A percentile compares a stretch with the other conserved stretches of the same genome.
Conservation (phyloP, 1,140 invertebrate species). For the Musca domestica region DNA sequence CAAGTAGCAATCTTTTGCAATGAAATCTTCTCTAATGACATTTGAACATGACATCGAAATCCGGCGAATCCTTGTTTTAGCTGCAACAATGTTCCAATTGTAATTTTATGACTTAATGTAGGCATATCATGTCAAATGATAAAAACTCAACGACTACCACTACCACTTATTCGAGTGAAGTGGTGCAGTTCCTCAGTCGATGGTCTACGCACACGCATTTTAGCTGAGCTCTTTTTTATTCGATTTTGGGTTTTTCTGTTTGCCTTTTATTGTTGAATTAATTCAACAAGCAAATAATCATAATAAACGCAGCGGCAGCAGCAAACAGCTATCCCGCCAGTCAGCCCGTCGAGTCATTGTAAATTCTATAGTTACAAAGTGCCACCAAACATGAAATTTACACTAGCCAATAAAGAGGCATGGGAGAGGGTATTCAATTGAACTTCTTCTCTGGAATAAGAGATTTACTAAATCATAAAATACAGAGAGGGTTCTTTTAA, state of each 20-base stretch:
- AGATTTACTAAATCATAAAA: too few species aligned
- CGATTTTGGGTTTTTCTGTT: too few species aligned
- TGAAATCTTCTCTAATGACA: too few species aligned
- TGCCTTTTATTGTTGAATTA: constrained; percentile 10
- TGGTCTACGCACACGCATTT: too few species aligned
- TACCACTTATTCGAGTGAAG: not conserved
- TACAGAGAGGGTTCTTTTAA: too few species aligned
- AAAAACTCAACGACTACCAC: constrained; percentile 15
- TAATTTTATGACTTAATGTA: constrained; percentile 23
- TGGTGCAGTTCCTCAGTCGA: too few species aligned
- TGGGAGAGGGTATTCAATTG: not conserved
- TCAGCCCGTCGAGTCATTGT: too few species aligned
- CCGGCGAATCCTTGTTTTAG: constrained; percentile 1
- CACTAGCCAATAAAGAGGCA: not conserved
- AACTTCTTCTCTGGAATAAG: not conserved
- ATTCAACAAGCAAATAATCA: constrained; percentile 20
- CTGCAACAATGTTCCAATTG: constrained; percentile 7
- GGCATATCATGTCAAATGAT: constrained; percentile 22
- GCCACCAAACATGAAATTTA: constrained; percentile 2
- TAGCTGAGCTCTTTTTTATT: too few species aligned
- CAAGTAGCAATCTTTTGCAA: too few species aligned
- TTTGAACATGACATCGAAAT: too few species aligned
- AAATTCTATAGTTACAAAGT: not conserved
- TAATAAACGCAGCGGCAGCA: constrained; percentile 6
- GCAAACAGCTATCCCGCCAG: constrained; percentile 1